Evolutionary conservation across 1,140 invertebrate genomes (phyloP), one percentile per base, ranked within the genome.

Genomic region (Temnothorax longispinosus): DNA sequence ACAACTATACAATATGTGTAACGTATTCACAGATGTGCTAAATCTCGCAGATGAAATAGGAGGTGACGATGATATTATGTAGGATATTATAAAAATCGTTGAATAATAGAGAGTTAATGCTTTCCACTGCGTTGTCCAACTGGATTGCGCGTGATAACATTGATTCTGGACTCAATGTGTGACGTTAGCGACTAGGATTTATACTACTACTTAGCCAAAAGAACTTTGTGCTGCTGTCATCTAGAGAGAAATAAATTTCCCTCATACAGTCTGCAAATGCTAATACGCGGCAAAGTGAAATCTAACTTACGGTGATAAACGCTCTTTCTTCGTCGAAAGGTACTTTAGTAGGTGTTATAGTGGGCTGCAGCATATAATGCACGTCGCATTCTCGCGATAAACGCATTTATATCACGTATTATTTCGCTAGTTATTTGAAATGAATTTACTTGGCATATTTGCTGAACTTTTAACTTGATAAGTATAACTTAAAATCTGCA

Each of bases 291-390:
- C 21, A 41, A 84, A 84, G 27, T 84, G n/a, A 50, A 74, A 75
- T 62, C 38, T 56, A 38, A 74, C 38, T 81, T 56, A 81, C 38
- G n/a, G 2, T 62, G n/a, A 60, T 75, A 72, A 72, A 72, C 65
- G 52, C 27, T 44, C 27, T 74, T 84, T 84, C 54, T 47, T 75
- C 54, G 27, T 50, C 69, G 41, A 74, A 74, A 54, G 69, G 44
- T 71, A 71, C 50, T 71, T 56, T n/a, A 44, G 77, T 80, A n/a
- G 77, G 77, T 80, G 67, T 84, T 62, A 21, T n/a, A 13, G 69
- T 58, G 67, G 18, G 67, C 35, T 58, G 80, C 15, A 32, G 27
- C 27, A 10, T 21, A 21, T 72, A 82, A 82, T 60, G 54, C 21
- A 41, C 44, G 52, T n/a, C n/a, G 38, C 41, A 47, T 82, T 47